Evolutionary conservation across 2,797 vertebrate genomes (phyloP), one percentile per base, ranked within the genome.

Genomic region (Lutjanus campechanus): DNA sequence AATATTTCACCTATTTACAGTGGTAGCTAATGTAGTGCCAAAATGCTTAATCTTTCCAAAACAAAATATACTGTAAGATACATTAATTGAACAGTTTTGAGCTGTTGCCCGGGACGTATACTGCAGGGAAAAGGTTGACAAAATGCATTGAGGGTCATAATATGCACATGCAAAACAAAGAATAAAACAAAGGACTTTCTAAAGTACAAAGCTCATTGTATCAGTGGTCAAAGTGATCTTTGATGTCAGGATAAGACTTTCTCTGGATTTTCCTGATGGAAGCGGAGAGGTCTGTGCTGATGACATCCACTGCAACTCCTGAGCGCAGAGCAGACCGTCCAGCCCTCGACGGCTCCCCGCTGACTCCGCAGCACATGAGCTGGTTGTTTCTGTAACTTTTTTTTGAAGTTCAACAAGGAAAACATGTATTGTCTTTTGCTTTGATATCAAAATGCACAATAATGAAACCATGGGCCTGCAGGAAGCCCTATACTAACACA

Each of bases 241-340:
- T 86, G 77, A 83, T 78, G 76, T 77, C 47, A 63, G 63, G 76
- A 79, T 87, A 36, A 76, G 67, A 25, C 40, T 36, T 73, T 50
- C 41, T 64, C 29, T 11, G 29, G 58, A 69, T 60, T 62, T 46
- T 61, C 36, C 58, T 73, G 74, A 81, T 75, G 62, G 77, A 61
- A 11, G 50, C 29, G n/a, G 65, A 77, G 29, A 8, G 66, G 49
- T 69, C 71, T 62, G 19, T 17, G 75, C 69, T 85, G 88, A 89
- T 0, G 85, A 89, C 83, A 89, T 82, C 67, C 67, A 12, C 29
- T 72, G 83, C 43, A 89, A 85, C n/a, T n/a, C n/a, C n/a, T n/a
- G n/a, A n/a, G n/a, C n/a, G n/a, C 43, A 74, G 59, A 73, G 8
- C 19, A 61, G 58, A 50, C 11, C 1, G n/a, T 46, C 74, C 58